Conservation (phyloP, 2,888 invertebrate species). For the Lamellibrachia satsuma region DNA sequence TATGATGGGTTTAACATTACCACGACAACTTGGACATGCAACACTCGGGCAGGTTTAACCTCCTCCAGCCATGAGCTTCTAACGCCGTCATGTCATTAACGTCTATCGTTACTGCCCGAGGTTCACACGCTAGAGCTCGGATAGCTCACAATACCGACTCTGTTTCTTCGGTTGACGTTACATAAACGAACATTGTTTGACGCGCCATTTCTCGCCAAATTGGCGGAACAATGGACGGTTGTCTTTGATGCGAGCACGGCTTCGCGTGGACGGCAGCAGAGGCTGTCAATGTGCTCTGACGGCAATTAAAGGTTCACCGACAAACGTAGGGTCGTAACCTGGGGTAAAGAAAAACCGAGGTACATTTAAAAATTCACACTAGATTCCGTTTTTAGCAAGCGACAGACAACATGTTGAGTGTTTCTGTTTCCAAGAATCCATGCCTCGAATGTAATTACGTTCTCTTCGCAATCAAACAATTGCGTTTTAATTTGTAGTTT, state of each 20-base stretch:
- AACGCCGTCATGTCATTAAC: background rate
- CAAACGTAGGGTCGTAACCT: background rate
- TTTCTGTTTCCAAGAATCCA: too few relatives aligned
- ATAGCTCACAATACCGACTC: background rate
- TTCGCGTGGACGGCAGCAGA: background rate
- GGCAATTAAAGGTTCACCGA: background rate
- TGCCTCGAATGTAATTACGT: too few relatives aligned
- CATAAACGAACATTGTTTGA: constrained; percentile 4
- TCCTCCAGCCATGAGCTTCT: background rate
- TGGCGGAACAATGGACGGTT: background rate
- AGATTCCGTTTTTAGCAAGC: too few relatives aligned
- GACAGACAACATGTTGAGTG: too few relatives aligned
- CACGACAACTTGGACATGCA: background rate
- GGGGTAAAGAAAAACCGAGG: background rate
- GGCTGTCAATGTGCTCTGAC: background rate
- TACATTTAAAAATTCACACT: too few relatives aligned
- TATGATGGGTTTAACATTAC: background rate
- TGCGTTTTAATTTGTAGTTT: too few relatives aligned
- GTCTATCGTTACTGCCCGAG: background rate
- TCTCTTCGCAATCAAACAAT: too few relatives aligned
- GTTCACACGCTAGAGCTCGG: background rate
- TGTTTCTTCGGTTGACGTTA: background rate
- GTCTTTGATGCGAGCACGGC: background rate
- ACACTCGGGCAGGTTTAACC: background rate
- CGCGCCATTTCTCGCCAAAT: background rate